Conservation (phyloP, 2,797 vertebrate genomes). For the Rhabdomys pumilio region DNA sequence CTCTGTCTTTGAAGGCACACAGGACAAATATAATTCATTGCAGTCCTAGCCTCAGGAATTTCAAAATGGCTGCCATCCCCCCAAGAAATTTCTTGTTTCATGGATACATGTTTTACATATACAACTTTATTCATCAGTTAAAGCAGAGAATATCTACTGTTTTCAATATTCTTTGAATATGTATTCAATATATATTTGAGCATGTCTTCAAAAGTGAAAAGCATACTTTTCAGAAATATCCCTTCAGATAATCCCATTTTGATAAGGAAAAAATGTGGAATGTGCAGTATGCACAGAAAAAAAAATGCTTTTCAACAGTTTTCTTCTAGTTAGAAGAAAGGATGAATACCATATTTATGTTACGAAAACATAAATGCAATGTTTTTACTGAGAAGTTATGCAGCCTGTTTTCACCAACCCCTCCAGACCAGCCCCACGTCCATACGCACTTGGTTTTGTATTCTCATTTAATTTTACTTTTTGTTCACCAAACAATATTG, state of each 20-base stretch:
- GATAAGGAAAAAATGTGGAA: neutral
- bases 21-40: conserved; percentile 55
- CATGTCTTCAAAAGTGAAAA: neutral
- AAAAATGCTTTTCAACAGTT: neutral
- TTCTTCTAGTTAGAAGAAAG: neutral
- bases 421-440: neutral
- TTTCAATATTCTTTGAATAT: neutral
- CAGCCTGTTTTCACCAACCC: neutral
- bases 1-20: conserved; percentile 62
- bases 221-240: neutral
- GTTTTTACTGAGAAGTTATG: neutral
- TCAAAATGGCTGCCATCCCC: conserved; percentile 57
- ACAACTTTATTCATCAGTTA: neutral
- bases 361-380: neutral
- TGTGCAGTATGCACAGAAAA: neutral
- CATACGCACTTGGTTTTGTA: neutral
- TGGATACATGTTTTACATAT: neutral
- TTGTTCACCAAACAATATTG: conserved; percentile 41
- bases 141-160: neutral
- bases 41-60: conserved; percentile 59
- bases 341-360: neutral
- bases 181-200: neutral
- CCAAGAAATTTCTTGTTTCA: conserved; percentile 17
- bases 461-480: conserved; percentile 15
- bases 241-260: neutral